Base-by-base conservation (phyloP, 1,140 invertebrate species). In the Drosophila rhopaloa region DNA sequence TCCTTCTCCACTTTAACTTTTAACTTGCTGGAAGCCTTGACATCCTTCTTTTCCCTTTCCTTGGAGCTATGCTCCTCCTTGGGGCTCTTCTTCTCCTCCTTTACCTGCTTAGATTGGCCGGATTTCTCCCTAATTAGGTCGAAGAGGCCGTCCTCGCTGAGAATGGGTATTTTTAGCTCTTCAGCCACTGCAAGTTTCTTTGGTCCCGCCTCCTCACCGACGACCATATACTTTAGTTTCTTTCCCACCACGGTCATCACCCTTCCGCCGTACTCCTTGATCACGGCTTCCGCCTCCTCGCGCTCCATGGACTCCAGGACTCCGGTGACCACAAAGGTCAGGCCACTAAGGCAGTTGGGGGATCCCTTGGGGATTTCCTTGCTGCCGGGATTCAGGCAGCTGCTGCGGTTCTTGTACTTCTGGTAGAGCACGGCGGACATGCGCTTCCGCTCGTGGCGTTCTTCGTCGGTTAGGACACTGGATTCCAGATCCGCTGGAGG, bases 251-350 rank as follows among this genome's bases (percentile, higher is more conserved):
- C 92, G 14, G 93, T 94, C 58, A 96, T 96, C 1, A 97, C 94
- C 91, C 95, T 95, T 0, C 97, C 98, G 24, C 97, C 97, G 92
- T 97, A 97, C 75, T 96, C 95, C 63, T 95, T 95, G 29, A 98
- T 95, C 10, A 98, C 92, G 19, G 94, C 94, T 44, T 94, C 94
- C 19, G 95, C 95, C 81, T 98, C 97, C 37, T 97, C 96, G 35
- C 96, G 93, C 88, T 98, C 97, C 75, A 99, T 94, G 0, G 97
- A 98, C 89, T 98, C 97, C 10, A 98, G 93, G 5, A 98, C 96
- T 19, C 98, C 98, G 65, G 97, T 98, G 46, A 97, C 93, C 8
- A 98, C 92, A 92, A 99, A 98, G 29, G 95, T 96, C 70, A 96
- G 92, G 56, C 96, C 96, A 55, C 95, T 94, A 4, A 98, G 92